A percentile compares a stretch with the other conserved stretches of the same genome.
Conservation (phyloP, 1,140 invertebrate species). For the Drosophila repleta region DNA sequence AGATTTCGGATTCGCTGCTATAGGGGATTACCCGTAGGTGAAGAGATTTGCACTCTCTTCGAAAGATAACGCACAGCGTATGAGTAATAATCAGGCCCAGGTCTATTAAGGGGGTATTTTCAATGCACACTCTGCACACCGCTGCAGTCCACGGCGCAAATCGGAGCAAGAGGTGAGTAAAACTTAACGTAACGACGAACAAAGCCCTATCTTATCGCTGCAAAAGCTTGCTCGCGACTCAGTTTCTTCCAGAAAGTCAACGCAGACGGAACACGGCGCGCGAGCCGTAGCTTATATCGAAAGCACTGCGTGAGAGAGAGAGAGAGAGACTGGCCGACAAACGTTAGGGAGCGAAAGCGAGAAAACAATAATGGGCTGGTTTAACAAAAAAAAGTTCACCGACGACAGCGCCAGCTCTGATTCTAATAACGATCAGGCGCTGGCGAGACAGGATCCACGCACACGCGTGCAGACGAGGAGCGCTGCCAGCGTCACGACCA, state of each 20-base stretch:
- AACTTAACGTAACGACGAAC: background rate
- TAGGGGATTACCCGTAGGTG: constrained; percentile 8
- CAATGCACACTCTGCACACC: too few relatives aligned
- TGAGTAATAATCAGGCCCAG: constrained; percentile 33
- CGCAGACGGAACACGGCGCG: constrained; percentile 4
- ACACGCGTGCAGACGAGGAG: constrained; percentile 71
- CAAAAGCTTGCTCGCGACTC: constrained; percentile 21
- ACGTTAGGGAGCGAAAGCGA: background rate
- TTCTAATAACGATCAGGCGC: constrained; percentile 28
- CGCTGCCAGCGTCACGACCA: constrained; percentile 69
- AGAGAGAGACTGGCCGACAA: background rate
- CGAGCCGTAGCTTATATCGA: too few relatives aligned
- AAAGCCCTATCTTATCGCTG: constrained; percentile 16
- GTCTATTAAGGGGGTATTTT: constrained; percentile 3
- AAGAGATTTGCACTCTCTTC: background rate
- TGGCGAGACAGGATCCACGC: constrained; percentile 71
- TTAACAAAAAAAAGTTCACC: constrained; percentile 56
- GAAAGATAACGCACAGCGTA: constrained; percentile 20
- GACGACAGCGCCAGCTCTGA: constrained; percentile 30
- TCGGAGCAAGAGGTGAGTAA: constrained; percentile 11
- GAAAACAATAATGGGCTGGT: constrained; percentile 54
- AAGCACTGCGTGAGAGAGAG: too few relatives aligned
- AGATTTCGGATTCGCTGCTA: background rate
- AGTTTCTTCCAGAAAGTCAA: constrained; percentile 12
- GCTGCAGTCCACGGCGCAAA: background rate